Conservation (phyloP, 2,888 invertebrate species). For the Drosophila kokeensis region DNA sequence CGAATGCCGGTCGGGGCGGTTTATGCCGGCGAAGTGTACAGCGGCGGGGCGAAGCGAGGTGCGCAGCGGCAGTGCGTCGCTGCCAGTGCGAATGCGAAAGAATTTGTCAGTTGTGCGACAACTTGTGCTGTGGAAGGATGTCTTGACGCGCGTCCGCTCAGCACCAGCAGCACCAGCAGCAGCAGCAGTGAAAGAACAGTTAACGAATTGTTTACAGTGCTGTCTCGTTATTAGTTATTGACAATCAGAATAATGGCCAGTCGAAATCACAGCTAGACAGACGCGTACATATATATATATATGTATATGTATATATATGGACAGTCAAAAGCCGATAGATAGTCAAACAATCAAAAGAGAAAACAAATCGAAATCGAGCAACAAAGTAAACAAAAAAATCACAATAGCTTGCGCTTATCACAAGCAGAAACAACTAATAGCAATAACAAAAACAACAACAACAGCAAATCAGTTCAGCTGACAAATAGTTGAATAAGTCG, state of each 20-base stretch:
- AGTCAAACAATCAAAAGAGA: slow-evolving; percentile 29
- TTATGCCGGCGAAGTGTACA: slow-evolving; percentile 6
- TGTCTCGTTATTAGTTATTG: slow-evolving; percentile 38
- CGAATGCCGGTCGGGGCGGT: slow-evolving; percentile 56
- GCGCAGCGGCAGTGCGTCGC: slow-evolving; percentile 26
- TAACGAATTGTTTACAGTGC: slow-evolving; percentile 17
- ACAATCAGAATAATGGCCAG: slow-evolving; percentile 49
- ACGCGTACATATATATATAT: neutral
- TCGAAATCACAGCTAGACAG: slow-evolving; percentile 17
- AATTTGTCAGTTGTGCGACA: slow-evolving; percentile 87
- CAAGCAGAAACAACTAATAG: slow-evolving; percentile 15
- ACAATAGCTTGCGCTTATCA: slow-evolving; percentile 57
- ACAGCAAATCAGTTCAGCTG: slow-evolving; percentile 13
- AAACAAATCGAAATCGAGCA: slow-evolving; percentile 30
- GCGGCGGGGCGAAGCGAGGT: slow-evolving; percentile 14
- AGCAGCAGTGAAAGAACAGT: slow-evolving; percentile 36
- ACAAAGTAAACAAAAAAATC: slow-evolving; percentile 43
- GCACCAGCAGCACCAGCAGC: slow-evolving; percentile 32
- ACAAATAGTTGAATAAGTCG: slow-evolving; percentile 28
- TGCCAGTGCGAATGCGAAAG: slow-evolving; percentile 70
- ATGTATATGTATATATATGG: neutral
- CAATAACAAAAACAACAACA: slow-evolving; percentile 16
- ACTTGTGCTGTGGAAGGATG: slow-evolving; percentile 86
- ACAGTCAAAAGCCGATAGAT: slow-evolving; percentile 6
- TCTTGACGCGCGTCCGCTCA: slow-evolving; percentile 85